These are phyloP conservation scores for Leptonema lineaticorne DNA, from an alignment of 1,140 invertebrate species.

Conservation along the genomic window DNA sequence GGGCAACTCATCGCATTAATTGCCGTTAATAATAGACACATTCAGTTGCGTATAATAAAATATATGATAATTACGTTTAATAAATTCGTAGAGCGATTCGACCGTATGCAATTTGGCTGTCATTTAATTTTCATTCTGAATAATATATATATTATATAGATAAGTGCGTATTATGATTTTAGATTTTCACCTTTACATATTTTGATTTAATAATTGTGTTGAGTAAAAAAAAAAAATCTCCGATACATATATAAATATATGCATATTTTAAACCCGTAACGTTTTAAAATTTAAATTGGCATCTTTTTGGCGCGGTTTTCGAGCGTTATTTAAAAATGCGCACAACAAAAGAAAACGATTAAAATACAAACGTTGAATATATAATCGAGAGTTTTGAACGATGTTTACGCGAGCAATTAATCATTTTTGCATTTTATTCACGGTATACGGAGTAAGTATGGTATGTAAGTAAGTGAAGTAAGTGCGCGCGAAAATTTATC, in stretches of 20 bases:
- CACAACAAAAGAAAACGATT: too few species aligned
- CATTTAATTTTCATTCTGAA: not conserved
- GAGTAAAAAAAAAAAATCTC: too few species aligned
- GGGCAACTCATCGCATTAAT: not conserved
- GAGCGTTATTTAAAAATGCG: too few species aligned
- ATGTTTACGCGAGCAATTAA: not conserved
- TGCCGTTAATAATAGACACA: not conserved
- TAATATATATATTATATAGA: too few species aligned
- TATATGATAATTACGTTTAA: not conserved
- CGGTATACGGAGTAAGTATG: not conserved
- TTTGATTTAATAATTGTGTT: too few species aligned
- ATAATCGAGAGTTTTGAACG: not conserved
- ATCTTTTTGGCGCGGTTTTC: not conserved
- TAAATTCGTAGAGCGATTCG: too few species aligned
- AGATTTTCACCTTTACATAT: too few species aligned
- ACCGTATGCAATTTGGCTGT: not conserved
- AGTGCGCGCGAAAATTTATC: not conserved
- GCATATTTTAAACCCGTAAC: too few species aligned
- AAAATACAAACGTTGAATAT: not conserved
- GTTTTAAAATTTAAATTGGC: not conserved
- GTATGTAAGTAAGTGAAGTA: too few species aligned
- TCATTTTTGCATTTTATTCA: not conserved
- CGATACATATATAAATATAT: too few species aligned
- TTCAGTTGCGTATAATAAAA: not conserved
- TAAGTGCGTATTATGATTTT: too few species aligned